These are phyloP conservation scores for Steinernema carpocapsae DNA, from an alignment of 2,888 invertebrate genomes.

Conservation along the genomic window DNA sequence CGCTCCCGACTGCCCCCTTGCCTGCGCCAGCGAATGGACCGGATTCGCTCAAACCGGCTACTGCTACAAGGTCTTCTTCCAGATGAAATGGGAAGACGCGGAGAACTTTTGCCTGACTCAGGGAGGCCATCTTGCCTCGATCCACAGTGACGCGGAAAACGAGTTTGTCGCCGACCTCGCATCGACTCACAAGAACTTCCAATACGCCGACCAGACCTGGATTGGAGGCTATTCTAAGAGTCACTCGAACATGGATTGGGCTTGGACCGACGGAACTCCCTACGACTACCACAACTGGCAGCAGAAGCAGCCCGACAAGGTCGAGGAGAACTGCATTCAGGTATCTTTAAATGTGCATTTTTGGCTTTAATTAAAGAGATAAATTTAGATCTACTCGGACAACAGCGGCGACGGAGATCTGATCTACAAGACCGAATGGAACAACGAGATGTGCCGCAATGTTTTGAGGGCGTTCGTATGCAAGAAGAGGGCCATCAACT, in stretches of 20 bases:
- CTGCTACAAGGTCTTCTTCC: background rate
- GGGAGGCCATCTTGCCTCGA: conserved; percentile 18
- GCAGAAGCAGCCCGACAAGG: background rate
- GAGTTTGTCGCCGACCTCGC: background rate
- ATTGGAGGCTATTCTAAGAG: background rate
- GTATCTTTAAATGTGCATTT: background rate
- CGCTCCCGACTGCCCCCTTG: background rate
- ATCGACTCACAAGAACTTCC: background rate
- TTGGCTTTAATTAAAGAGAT: no score
- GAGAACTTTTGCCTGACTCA: background rate
- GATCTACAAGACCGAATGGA: conserved; percentile 24
- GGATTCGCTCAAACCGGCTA: background rate
- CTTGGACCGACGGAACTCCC: background rate
- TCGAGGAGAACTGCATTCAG: conserved; percentile 7
- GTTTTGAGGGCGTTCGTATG: conserved; percentile 29
- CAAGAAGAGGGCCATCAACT: conserved; percentile 15
- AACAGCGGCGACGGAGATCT: conserved; percentile 3
- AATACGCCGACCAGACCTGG: background rate
- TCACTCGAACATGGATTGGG: background rate
- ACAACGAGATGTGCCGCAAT: conserved; percentile 24
- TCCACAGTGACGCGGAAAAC: conserved; percentile 16
- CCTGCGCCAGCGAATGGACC: conserved; percentile 15
- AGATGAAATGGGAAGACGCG: conserved; percentile 10
- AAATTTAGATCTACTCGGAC: background rate
- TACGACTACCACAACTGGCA: conserved; percentile 11